phyloP scores from a whole-genome alignment of 2,113 vertebrate species.

The Lepisosteus oculatus region DNA sequence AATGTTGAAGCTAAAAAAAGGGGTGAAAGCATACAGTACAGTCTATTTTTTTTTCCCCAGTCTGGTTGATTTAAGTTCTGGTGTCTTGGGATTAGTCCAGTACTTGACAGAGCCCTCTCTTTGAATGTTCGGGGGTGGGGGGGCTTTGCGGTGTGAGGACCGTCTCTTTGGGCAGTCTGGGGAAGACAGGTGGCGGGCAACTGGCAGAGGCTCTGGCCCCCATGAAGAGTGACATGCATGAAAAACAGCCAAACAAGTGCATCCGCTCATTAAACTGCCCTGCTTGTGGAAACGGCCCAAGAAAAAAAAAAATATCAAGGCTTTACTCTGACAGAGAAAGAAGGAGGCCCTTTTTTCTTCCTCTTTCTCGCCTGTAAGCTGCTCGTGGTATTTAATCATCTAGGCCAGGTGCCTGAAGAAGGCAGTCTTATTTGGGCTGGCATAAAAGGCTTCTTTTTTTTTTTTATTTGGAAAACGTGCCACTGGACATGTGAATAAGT shows the following conservation, averaged over 20 bases:
- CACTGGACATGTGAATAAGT: neutral
- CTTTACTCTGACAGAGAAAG: neutral
- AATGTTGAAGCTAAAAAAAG: neutral
- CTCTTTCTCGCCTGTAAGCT: no score
- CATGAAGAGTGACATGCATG: neutral
- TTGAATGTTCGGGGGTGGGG: neutral
- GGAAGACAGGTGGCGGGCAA: neutral
- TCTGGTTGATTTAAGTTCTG: neutral
- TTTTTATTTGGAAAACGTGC: neutral
- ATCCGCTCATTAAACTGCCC: slow-evolving; percentile 12
- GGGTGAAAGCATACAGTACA: neutral
- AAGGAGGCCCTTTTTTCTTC: neutral
- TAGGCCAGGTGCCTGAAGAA: neutral
- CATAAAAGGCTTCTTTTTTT: neutral
- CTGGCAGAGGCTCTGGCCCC: neutral
- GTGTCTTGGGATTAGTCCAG: neutral
- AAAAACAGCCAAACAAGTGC: neutral
- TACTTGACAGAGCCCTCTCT: neutral
- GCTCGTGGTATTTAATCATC: neutral
- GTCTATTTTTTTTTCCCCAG: neutral
- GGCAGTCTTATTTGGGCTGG: neutral
- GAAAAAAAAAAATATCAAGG: neutral
- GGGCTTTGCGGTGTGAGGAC: neutral
- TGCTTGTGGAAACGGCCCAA: neutral
- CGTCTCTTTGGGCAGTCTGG: neutral